Evolutionary conservation across 2,888 invertebrate genomes (phyloP), one percentile per base, ranked within the genome.

Genomic region (Amblyjoppa fuscipennis): DNA sequence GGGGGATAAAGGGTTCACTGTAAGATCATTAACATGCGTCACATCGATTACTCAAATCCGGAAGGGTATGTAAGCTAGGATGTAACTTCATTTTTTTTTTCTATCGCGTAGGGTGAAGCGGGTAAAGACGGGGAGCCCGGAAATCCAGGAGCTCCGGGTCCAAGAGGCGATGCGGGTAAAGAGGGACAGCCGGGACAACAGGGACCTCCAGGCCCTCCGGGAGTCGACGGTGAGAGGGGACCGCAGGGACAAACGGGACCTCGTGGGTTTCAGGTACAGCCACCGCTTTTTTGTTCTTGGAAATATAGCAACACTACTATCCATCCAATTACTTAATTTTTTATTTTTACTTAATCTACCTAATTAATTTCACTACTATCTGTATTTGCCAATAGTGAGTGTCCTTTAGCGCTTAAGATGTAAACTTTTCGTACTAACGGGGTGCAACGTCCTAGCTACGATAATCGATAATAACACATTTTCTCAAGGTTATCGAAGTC

Each of bases 121-220:
- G 98, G 98, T 38, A 97, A 97, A 95, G 97, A 97, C 91, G 98
- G 98, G 31, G 97, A 97, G 86, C 94, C 96, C 25, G 98, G 98
- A 9, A 95, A 95, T 59, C 95, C 96, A n/a, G 98, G 98, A 13
- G 95, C 96, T 0, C 95, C 96, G 7, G 92, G 92, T 45, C 92
- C 92, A 25, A 89, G 90, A 69, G 92, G 92, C 31, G 92, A 92
- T 66, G 83, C 88, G 9, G 96, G 96, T 2, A 95, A 96, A 84
- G 94, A 95, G 59, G 95, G 95, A 64, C 90, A 93, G 34, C 90
- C 93, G 51, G 98, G 98, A 11, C 97, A 97, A 6, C 96, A 97
- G 92, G 97, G 97, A 0, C 93, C 94, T 16, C 96, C 97, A 90
- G 97, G 97, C 7, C 92, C 95, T 38, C 94, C 95, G 34, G 98